Conservation (phyloP, 2,888 invertebrate species). For the Celastrina argiolus region DNA sequence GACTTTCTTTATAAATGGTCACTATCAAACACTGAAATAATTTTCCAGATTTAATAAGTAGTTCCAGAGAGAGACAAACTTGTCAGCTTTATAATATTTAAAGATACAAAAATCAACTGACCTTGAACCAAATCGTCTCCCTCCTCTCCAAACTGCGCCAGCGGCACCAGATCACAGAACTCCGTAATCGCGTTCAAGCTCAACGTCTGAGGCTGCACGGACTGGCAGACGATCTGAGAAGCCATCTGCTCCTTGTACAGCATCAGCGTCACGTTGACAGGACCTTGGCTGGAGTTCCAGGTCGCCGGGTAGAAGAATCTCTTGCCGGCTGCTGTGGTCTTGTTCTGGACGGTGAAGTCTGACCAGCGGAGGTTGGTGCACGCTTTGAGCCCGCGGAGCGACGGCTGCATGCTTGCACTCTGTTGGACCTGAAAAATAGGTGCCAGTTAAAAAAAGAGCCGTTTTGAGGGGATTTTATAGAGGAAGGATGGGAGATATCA, state of each 20-base stretch:
- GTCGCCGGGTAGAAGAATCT: constrained; percentile 86
- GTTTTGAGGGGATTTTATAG: no score
- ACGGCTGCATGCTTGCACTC: constrained; percentile 81
- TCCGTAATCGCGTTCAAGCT: constrained; percentile 86
- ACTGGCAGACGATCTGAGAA: constrained; percentile 80
- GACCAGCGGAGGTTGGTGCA: constrained; percentile 84
- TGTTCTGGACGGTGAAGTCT: constrained; percentile 82
- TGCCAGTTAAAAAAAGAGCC: background rate
- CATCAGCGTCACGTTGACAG: constrained; percentile 82
- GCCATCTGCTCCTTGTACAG: constrained; percentile 80
- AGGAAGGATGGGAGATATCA: no score
- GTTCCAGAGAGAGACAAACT: no score
- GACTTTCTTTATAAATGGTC: no score
- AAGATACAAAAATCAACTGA: constrained; percentile 38
- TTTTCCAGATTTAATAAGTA: no score
- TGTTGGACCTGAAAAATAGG: constrained; percentile 76
- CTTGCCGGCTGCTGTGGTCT: constrained; percentile 80
- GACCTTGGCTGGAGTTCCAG: constrained; percentile 82
- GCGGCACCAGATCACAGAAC: constrained; percentile 87
- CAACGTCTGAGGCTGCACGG: constrained; percentile 79
- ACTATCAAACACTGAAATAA: no score
- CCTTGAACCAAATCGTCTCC: constrained; percentile 83
- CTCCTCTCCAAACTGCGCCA: constrained; percentile 80
- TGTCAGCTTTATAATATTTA: no score
- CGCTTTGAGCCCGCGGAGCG: constrained; percentile 84